These are phyloP conservation scores for Halotydeus destructor DNA, from an alignment of 1,140 invertebrate species.

Conservation along the genomic window DNA sequence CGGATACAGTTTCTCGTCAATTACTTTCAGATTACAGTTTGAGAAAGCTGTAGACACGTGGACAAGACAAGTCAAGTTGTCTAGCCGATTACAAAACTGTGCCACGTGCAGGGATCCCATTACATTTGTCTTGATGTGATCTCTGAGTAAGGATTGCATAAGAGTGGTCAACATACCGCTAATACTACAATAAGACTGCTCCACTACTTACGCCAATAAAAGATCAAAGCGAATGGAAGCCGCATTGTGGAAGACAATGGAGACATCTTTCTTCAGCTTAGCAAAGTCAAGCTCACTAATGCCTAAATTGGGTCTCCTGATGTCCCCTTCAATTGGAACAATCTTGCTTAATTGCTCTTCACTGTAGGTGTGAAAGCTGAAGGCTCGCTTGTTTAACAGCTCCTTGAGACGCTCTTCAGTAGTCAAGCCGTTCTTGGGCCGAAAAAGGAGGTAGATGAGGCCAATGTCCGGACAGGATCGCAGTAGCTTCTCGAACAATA, in stretches of 20 bases:
- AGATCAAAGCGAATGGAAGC: conserved; percentile 96
- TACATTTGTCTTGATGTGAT: conserved; percentile 1
- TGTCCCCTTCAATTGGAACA: conserved; percentile 66
- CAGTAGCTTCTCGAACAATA: not conserved
- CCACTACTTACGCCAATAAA: conserved; percentile 10
- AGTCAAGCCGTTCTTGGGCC: conserved; percentile 45
- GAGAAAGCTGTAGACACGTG: conserved; percentile 14
- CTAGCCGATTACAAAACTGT: not conserved
- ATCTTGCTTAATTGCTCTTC: conserved; percentile 35
- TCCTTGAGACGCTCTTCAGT: not conserved
- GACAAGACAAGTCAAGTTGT: conserved; percentile 8
- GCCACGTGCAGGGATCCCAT: not conserved
- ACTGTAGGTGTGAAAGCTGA: not conserved
- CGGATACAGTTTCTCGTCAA: conserved; percentile 10
- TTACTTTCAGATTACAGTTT: conserved; percentile 9
- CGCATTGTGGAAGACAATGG: conserved; percentile 90
- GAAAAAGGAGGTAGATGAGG: conserved; percentile 49
- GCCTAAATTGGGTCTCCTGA: conserved; percentile 63
- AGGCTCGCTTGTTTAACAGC: not conserved
- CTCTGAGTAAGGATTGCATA: conserved; percentile 31
- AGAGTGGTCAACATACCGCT: too few relatives aligned
- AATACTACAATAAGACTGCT: not conserved
- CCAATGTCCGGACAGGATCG: conserved; percentile 14
- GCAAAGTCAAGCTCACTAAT: conserved; percentile 53
- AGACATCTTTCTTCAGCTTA: conserved; percentile 44